Conservation (phyloP, 1,140 invertebrate genomes). For the Danaus melanippus region DNA sequence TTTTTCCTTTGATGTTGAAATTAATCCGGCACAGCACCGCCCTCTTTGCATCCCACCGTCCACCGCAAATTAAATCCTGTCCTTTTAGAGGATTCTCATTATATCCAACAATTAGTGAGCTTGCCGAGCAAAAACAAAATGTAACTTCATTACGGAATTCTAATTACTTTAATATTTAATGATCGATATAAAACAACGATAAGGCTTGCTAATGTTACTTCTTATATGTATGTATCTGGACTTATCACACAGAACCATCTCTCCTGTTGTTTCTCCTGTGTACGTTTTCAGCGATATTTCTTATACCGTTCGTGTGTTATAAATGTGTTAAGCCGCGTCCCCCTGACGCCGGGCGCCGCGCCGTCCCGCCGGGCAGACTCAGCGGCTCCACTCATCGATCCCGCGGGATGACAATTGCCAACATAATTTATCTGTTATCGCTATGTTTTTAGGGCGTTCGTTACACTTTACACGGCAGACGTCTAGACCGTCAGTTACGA, state of each 20-base stretch:
- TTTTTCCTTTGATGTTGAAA: slow-evolving; percentile 63
- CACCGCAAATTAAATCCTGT: slow-evolving; percentile 57
- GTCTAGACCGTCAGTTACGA: too few species aligned
- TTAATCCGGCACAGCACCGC: slow-evolving; percentile 39
- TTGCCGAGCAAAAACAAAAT: slow-evolving; percentile 17
- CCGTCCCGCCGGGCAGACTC: slow-evolving; percentile 55
- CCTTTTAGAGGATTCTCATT: slow-evolving; percentile 56
- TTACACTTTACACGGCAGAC: too few species aligned
- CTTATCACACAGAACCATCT: too few species aligned
- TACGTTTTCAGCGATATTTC: too few species aligned
- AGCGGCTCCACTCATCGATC: slow-evolving; percentile 44
- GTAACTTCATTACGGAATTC: slow-evolving; percentile 9
- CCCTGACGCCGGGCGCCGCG: slow-evolving; percentile 57
- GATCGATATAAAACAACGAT: too few species aligned
- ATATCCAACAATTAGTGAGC: slow-evolving; percentile 38
- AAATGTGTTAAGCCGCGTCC: slow-evolving; percentile 39
- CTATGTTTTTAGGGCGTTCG: too few species aligned
- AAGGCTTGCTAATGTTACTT: too few species aligned
- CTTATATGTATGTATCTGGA: too few species aligned
- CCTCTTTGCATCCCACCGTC: slow-evolving; percentile 29
- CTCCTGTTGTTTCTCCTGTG: too few species aligned
- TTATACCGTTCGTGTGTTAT: too few species aligned
- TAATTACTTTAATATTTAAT: too few species aligned
- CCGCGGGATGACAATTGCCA: slow-evolving; percentile 27
- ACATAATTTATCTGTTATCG: too few species aligned